Evolutionary conservation across 2,113 vertebrate genomes (phyloP), one percentile per base, ranked within the genome.

Genomic region (Muntiacus reevesi): DNA sequence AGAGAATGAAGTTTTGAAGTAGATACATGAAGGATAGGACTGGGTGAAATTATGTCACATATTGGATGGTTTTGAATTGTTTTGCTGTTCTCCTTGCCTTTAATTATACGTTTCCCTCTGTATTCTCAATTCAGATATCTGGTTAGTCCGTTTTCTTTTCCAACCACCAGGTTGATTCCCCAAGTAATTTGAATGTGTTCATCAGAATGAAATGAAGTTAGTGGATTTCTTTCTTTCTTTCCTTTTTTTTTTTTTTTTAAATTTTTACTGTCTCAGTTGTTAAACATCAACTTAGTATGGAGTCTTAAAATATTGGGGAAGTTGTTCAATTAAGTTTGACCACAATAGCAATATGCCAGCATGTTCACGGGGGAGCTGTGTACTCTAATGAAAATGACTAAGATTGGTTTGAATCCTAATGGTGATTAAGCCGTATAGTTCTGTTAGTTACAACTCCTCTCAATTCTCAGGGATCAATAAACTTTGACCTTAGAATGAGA

Each of bases 141-240:
- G 10, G n/a, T 93, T 83, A 82, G 45, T 71, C 33, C 85, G 27
- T 91, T 97, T 95, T 33, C 16, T 96, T 97, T 96, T 90, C 62
- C 11, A 97, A 55, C 94, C 21, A 95, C n/a, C 6, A 36, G 23
- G 19, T 60, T 67, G 33, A 57, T 92, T 98, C 5, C 4, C n/a
- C n/a, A 95, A 76, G 59, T 97, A 79, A 97, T 96, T 76, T 96
- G 25, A 93, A 47, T 50, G 11, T 33, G 23, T 76, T 79, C 9
- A 52, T 60, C 85, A 83, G 9, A 91, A 62, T 16, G 16, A 87
- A 91, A 62, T 23, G 28, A 84, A 71, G 30, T 7, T 40, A 78
- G 36, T 36, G 25, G 5, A 95, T 92, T 55, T 60, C 16, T 86
- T 81, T 27, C 3, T 64, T 88, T 50, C 1, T 60, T 91, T 95